phyloP scores from a whole-genome alignment of 2,113 vertebrate genomes.

The Capra hircus region DNA sequence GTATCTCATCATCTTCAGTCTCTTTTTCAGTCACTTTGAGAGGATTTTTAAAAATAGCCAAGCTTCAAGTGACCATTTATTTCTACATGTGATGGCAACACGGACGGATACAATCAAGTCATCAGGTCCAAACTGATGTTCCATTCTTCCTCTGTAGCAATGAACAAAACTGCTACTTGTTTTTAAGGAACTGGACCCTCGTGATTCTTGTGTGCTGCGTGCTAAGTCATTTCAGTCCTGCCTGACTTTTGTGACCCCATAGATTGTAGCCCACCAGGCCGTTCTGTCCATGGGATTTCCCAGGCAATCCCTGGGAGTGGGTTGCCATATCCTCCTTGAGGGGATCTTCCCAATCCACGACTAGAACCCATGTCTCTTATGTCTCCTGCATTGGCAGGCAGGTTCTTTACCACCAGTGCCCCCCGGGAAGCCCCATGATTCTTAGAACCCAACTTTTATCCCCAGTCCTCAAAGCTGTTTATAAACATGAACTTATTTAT shows the following conservation, averaged over 20 bases:
- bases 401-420: not conserved
- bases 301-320: not conserved
- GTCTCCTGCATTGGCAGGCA: not conserved
- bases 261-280: not conserved
- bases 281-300: not conserved
- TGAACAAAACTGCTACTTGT: not conserved
- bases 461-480: not conserved
- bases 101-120: not conserved
- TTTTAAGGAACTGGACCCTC: not conserved
- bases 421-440: not conserved
- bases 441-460: not conserved
- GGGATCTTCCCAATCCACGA: fast-evolving
- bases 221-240: not conserved
- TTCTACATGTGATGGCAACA: not conserved
- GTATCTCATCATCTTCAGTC: not conserved
- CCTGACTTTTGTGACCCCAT: not conserved
- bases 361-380: not conserved
- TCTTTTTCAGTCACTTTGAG: conserved; percentile 31
- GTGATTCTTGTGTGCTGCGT: not conserved
- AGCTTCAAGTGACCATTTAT: conserved; percentile 11
- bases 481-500: not conserved
- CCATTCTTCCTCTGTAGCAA: not conserved
- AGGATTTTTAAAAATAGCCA: conserved; percentile 2
- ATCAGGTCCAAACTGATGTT: not conserved
- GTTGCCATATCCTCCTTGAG: not conserved